Conservation (phyloP, 2,113 vertebrate genomes). For the Notothenia coriiceps region DNA sequence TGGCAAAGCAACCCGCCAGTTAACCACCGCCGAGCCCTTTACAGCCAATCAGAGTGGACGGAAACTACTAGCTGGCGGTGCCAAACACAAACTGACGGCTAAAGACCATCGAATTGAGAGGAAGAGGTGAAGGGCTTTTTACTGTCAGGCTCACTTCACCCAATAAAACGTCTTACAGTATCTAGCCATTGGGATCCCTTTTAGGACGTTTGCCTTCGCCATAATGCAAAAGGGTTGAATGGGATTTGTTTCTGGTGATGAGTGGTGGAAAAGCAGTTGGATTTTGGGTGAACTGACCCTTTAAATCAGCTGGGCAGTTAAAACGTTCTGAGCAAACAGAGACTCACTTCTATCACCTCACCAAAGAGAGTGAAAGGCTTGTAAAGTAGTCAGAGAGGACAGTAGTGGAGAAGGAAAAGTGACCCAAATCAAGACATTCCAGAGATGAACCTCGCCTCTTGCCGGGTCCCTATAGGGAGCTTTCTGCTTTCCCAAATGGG, state of each 20-base stretch:
- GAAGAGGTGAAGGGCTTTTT: constrained; percentile 13
- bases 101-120: constrained; percentile 38
- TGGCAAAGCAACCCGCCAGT: constrained; percentile 79
- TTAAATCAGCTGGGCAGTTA: constrained; percentile 11
- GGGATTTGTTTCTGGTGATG: not conserved
- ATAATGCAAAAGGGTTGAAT: not conserved
- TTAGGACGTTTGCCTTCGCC: not conserved
- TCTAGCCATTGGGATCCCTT: not conserved
- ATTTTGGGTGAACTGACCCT: constrained; percentile 1
- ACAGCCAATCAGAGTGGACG: constrained; percentile 65
- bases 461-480: constrained; percentile 25
- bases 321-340: not conserved
- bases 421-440: constrained; percentile 61
- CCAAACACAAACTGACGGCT: constrained; percentile 46
- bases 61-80: constrained; percentile 48
- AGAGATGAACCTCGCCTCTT: constrained; percentile 20
- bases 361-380: not conserved
- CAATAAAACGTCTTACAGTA: not conserved
- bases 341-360: not conserved
- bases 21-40: constrained; percentile 63
- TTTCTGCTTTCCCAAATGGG: constrained; percentile 56
- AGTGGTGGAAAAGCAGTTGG: not conserved
- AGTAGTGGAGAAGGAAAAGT: constrained; percentile 21
- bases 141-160: constrained; percentile 3
- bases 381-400: constrained; percentile 18